phyloP scores from a whole-genome alignment of 1,140 invertebrate species.

The Holotrichia oblita region DNA sequence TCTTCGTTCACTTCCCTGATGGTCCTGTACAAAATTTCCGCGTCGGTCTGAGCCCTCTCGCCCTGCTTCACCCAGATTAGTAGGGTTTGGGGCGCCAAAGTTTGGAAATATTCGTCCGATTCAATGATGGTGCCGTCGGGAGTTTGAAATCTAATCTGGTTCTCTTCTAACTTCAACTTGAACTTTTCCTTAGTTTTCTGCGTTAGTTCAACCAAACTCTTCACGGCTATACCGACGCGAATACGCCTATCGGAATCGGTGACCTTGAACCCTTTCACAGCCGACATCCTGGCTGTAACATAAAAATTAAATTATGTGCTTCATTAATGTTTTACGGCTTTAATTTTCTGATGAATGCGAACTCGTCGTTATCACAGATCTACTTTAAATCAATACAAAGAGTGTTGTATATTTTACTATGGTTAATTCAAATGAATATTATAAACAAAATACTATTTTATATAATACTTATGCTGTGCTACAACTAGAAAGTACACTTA shows the following conservation, averaged over 20 bases:
- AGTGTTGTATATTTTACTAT: too few species aligned
- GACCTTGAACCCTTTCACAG: slow-evolving; percentile 58
- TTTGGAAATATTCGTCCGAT: slow-evolving; percentile 77
- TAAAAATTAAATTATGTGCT: background rate
- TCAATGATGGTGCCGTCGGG: slow-evolving; percentile 77
- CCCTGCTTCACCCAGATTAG: slow-evolving; percentile 71
- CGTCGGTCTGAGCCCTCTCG: slow-evolving; percentile 58
- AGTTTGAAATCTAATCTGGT: slow-evolving; percentile 57
- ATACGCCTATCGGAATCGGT: slow-evolving; percentile 59
- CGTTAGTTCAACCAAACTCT: slow-evolving; percentile 57
- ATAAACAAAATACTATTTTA: too few species aligned
- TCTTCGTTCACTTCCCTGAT: slow-evolving; percentile 70
- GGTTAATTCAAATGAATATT: too few species aligned
- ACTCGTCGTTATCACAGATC: too few species aligned
- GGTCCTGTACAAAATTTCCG: slow-evolving; percentile 59
- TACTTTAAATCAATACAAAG: too few species aligned
- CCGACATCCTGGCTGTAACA: slow-evolving; percentile 39
- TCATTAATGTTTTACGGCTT: too few species aligned
- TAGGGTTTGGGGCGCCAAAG: slow-evolving; percentile 75
- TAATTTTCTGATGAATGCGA: too few species aligned
- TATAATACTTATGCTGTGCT: too few species aligned
- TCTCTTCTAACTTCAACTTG: slow-evolving; percentile 52
- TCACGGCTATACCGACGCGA: slow-evolving; percentile 59
- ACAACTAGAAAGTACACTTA: too few species aligned
- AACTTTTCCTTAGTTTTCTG: slow-evolving; percentile 60